These are phyloP conservation scores for Natator depressus DNA, from an alignment of 2,113 vertebrate species.

Conservation along the genomic window DNA sequence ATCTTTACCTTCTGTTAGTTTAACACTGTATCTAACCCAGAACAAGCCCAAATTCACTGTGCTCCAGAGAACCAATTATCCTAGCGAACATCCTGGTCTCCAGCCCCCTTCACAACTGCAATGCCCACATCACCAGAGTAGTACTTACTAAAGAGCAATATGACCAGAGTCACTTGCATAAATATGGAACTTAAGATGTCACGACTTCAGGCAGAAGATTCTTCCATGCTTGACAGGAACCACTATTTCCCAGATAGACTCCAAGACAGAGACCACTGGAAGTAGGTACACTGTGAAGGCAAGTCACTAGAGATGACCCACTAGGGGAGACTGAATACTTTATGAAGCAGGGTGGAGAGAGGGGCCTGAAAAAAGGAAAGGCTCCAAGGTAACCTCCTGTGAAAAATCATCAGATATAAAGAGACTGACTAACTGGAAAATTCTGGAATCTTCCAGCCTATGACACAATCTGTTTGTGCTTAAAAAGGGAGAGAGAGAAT, in stretches of 20 bases:
- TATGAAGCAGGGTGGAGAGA: not conserved
- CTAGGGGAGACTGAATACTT: not conserved
- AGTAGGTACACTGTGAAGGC: not conserved
- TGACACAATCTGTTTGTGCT: not conserved
- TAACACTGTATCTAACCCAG: not conserved
- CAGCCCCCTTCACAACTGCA: not conserved
- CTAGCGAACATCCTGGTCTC: not conserved
- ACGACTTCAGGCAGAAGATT: not conserved
- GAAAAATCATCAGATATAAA: constrained; percentile 4
- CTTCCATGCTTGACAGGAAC: not conserved
- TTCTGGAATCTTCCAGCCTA: not conserved
- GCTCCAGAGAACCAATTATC: not conserved
- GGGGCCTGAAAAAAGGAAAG: not conserved
- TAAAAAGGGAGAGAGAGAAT: not conserved
- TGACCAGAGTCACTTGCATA: not conserved
- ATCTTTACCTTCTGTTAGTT: not conserved
- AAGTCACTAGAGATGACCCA: not conserved
- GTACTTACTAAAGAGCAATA: not conserved
- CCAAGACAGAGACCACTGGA: not conserved
- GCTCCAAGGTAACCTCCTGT: not conserved
- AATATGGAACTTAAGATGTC: not conserved
- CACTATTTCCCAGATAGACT: not conserved
- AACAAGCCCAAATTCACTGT: not conserved
- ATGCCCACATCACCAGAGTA: not conserved
- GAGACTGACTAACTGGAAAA: not conserved